A percentile compares a stretch with the other conserved stretches of the same genome.
These are phyloP conservation scores for Dromaius novaehollandiae DNA, from an alignment of 2,113 vertebrate species.

Conservation along the genomic window DNA sequence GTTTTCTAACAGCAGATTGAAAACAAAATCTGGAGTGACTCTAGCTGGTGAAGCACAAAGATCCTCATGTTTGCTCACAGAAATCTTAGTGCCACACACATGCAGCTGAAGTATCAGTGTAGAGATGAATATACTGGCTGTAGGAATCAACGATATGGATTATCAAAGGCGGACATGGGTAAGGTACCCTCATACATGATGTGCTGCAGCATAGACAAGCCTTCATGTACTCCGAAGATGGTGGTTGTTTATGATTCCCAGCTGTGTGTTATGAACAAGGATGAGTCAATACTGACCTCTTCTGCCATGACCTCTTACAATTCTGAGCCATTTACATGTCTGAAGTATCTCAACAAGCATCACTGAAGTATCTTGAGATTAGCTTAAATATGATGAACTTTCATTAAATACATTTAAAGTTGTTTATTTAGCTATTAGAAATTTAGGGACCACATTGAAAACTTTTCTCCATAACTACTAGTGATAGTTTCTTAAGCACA, in stretches of 20 bases:
- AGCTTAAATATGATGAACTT: not conserved
- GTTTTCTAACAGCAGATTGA: not conserved
- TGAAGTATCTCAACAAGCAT: not conserved
- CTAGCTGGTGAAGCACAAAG: not conserved
- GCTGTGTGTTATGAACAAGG: not conserved
- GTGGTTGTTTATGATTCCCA: not conserved
- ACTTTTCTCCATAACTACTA: not conserved
- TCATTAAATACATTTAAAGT: not conserved
- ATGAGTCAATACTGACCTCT: not conserved
- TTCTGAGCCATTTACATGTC: not conserved
- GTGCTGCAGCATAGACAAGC: not conserved
- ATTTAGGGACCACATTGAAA: not conserved
- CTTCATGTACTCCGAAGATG: not conserved
- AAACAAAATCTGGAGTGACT: not conserved
- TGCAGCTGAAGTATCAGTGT: not conserved
- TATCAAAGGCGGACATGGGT: not conserved
- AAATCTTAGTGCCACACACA: not conserved
- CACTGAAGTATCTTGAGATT: not conserved
- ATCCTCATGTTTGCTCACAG: not conserved
- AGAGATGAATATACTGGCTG: not conserved
- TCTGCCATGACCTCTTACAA: not conserved
- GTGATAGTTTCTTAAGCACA: not conserved
- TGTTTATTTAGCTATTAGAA: not conserved
- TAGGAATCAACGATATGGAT: not conserved
- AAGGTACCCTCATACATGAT: not conserved